Percentiles rank a stretch among this genome's conserved stretches.
Evolutionary conservation across 2,113 vertebrate species (phyloP).

Genomic region (Leptosomus discolor): DNA sequence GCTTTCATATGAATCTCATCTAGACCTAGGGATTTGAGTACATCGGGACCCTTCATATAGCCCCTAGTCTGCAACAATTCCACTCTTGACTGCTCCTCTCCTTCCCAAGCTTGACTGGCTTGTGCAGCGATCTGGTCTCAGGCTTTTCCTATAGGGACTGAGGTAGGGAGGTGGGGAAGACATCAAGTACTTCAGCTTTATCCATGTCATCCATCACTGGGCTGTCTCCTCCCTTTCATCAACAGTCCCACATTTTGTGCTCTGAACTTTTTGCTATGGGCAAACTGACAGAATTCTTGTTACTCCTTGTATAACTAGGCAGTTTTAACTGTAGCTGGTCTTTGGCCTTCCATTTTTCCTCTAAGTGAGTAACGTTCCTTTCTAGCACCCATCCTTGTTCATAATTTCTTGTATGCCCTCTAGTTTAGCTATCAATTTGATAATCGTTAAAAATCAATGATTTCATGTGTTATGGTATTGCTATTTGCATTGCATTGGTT

Average conservation of each 20-base stretch:
- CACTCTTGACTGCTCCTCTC: not conserved
- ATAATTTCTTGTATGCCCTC: not conserved
- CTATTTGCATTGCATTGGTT: not conserved
- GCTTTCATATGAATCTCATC: not conserved
- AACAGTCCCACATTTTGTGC: not conserved
- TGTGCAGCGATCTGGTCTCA: not conserved
- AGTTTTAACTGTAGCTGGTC: not conserved
- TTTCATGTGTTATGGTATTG: not conserved
- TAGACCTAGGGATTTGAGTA: not conserved
- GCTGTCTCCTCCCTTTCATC: not conserved
- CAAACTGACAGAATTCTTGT: not conserved
- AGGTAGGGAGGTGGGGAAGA: not conserved
- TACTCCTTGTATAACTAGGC: not conserved
- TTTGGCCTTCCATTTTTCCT: not conserved
- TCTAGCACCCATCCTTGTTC: not conserved
- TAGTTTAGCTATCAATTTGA: not conserved
- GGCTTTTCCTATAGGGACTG: not conserved
- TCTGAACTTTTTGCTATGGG: not conserved
- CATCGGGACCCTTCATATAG: not conserved
- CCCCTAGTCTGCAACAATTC: not conserved
- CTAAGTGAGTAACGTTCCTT: not conserved
- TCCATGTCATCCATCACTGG: not conserved
- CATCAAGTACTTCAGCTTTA: not conserved
- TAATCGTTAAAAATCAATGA: not conserved
- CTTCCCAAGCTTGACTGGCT: not conserved